Evolutionary conservation across 1,140 invertebrate genomes (phyloP).

Genomic region (Psilanteris sp.): DNA sequence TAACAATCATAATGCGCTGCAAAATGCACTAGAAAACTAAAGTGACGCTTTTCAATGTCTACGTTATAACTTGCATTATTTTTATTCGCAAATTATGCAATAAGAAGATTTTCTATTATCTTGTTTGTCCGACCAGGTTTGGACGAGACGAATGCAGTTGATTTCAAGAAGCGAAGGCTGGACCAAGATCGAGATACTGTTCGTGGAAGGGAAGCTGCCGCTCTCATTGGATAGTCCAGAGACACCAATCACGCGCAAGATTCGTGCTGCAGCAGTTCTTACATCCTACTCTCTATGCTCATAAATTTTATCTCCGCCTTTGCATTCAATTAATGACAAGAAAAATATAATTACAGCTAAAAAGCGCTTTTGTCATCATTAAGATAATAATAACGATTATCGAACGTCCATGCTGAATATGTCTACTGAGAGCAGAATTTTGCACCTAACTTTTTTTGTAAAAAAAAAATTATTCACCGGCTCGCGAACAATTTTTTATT

Average conservation of each 20-base stretch:
- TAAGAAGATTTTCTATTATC: no score
- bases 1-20: constrained; percentile 30
- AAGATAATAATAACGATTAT: background rate
- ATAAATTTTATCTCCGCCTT: constrained; percentile 35
- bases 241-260: constrained; percentile 72
- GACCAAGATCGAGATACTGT: constrained; percentile 64
- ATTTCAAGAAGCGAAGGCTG: no score
- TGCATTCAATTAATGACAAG: constrained; percentile 3
- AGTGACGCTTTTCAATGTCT: constrained; percentile 2
- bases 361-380: constrained; percentile 11
- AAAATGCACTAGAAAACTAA: constrained; percentile 14
- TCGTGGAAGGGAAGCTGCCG: constrained; percentile 63
- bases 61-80: background rate
- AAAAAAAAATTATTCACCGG: background rate
- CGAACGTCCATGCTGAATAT: no score
- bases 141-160: constrained; percentile 11
- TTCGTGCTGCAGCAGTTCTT: constrained; percentile 68
- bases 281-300: constrained; percentile 16
- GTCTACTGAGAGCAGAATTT: no score
- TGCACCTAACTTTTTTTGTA: no score
- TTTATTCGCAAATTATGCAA: no score
- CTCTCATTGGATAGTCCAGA: constrained; percentile 66
- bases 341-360: constrained; percentile 17
- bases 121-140: background rate
- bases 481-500: background rate